Evolutionary conservation across 2,888 invertebrate genomes (phyloP).

Genomic region (Mesochorus sp.): DNA sequence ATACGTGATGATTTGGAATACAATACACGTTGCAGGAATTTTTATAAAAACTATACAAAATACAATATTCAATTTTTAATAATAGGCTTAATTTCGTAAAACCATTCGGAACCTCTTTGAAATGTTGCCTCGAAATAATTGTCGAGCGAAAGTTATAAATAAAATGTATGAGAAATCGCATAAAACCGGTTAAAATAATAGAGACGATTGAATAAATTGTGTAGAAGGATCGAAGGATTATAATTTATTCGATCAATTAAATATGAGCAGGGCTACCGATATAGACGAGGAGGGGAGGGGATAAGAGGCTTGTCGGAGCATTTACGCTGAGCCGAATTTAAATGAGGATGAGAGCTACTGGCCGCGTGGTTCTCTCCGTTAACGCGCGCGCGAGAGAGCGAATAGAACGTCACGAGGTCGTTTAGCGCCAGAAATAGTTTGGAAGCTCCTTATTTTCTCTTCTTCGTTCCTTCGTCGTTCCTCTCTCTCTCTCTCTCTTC

Average conservation of each 20-base stretch:
- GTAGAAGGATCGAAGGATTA: too few relatives aligned
- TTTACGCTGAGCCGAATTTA: constrained; percentile 53
- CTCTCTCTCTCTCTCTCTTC: constrained; percentile 60
- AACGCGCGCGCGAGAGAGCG: constrained; percentile 57
- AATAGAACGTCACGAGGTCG: constrained; percentile 76
- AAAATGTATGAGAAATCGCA: too few relatives aligned
- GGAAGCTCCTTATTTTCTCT: constrained; percentile 76
- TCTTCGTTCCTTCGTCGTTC: constrained; percentile 63
- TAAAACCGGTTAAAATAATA: background rate
- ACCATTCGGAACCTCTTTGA: too few relatives aligned
- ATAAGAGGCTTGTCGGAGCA: constrained; percentile 25
- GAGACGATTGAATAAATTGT: constrained; percentile 58
- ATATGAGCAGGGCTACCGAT: background rate
- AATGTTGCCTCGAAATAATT: too few relatives aligned
- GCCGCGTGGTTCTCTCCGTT: constrained; percentile 45
- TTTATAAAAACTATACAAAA: too few relatives aligned
- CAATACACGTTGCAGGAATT: too few relatives aligned
- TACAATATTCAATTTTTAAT: too few relatives aligned
- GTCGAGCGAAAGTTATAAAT: too few relatives aligned
- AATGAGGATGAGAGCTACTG: constrained; percentile 74
- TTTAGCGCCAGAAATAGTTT: constrained; percentile 75
- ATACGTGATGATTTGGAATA: too few relatives aligned
- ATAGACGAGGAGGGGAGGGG: background rate
- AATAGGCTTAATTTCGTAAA: too few relatives aligned
- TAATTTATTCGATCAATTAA: too few relatives aligned